phyloP scores from a whole-genome alignment of 2,113 vertebrate species.

The Lagenorhynchus albirostris region DNA sequence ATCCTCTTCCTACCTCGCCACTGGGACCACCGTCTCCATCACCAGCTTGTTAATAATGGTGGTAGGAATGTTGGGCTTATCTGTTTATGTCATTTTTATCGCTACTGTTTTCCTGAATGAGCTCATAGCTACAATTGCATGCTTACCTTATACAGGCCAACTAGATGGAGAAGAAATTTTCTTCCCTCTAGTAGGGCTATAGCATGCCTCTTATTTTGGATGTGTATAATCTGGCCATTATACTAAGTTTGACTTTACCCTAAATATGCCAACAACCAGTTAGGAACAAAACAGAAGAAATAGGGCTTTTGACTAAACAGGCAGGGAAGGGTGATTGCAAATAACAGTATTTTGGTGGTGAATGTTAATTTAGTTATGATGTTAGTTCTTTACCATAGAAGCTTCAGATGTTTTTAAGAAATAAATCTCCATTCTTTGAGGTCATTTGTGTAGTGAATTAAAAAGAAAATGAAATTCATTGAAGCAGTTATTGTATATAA shows the following conservation, averaged over 20 bases:
- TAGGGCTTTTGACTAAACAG: background rate
- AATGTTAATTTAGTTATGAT: background rate
- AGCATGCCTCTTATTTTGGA: background rate
- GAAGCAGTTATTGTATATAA: background rate
- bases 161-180: background rate
- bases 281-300: background rate
- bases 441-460: background rate
- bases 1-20: background rate
- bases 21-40: background rate
- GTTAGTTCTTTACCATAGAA: background rate
- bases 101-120: background rate
- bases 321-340: background rate
- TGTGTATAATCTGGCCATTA: background rate
- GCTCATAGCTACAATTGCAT: background rate
- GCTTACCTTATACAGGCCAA: background rate
- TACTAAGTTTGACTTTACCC: background rate
- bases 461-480: slow-evolving; percentile 7
- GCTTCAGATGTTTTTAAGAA: background rate
- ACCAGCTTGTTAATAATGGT: background rate
- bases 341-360: background rate
- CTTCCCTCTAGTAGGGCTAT: background rate
- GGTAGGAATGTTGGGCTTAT: background rate
- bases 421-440: background rate
- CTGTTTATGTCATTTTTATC: background rate
- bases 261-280: background rate